phyloP scores from a whole-genome alignment of 2,888 invertebrate species.

The Thelaira solivaga region DNA sequence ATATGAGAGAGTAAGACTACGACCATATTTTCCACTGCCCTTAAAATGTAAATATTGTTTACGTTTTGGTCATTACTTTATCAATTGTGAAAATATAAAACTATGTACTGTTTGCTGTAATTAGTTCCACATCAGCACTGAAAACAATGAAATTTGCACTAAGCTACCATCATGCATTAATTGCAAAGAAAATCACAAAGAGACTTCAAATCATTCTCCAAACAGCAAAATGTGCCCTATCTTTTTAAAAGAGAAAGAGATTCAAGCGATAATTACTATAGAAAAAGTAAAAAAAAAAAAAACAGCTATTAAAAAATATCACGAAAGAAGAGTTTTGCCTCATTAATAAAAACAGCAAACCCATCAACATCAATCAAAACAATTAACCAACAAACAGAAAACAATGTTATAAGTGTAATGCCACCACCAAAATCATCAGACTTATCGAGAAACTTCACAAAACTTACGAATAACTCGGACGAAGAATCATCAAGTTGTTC shows the following conservation, averaged over 20 bases:
- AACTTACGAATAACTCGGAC: too few species aligned
- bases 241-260: conserved; percentile 36
- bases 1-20: not conserved
- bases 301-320: conserved; percentile 22
- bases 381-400: too few species aligned
- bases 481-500: too few species aligned
- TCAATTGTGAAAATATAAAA: not conserved
- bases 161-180: too few species aligned
- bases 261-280: conserved; percentile 35
- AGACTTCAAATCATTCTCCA: conserved; percentile 1
- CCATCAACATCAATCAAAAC: not conserved
- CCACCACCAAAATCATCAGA: too few species aligned
- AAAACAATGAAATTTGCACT: not conserved
- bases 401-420: too few species aligned
- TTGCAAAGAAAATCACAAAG: not conserved
- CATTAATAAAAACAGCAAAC: not conserved
- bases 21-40: conserved; percentile 16
- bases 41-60: conserved; percentile 8
- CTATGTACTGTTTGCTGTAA: conserved; percentile 13
- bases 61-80: not conserved
- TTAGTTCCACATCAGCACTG: not conserved
- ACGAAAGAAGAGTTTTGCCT: conserved; percentile 1
- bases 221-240: conserved; percentile 18
- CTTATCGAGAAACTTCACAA: too few species aligned
- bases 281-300: conserved; percentile 37